Conservation (phyloP, 1,140 invertebrate species). For the Bradynema listronoti region DNA sequence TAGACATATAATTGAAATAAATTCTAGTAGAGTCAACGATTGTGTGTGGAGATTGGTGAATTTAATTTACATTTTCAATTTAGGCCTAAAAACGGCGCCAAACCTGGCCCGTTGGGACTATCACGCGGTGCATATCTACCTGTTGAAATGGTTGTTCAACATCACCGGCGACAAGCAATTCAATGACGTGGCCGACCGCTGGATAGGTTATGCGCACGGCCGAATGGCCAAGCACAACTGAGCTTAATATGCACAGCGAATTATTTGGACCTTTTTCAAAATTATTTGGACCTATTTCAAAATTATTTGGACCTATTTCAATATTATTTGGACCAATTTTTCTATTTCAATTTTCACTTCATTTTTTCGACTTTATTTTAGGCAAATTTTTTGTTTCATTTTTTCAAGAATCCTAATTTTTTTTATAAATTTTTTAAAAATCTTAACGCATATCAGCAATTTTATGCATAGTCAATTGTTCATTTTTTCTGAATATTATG, state of each 20-base stretch:
- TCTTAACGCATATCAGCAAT: too few species aligned
- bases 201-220: constrained; percentile 93
- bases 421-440: too few species aligned
- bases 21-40: too few species aligned
- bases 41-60: too few species aligned
- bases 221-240: constrained; percentile 82
- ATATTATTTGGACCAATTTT: background rate
- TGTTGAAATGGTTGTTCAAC: constrained; percentile 78
- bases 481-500: too few species aligned
- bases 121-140: constrained; percentile 94
- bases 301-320: background rate
- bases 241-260: constrained; percentile 15
- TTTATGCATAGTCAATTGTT: too few species aligned
- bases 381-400: too few species aligned
- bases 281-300: constrained; percentile 4
- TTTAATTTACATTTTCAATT: too few species aligned
- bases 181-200: constrained; percentile 75
- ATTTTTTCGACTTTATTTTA: background rate
- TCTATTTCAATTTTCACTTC: background rate
- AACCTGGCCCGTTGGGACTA: constrained; percentile 88
- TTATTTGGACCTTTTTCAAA: constrained; percentile 3
- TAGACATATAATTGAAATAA: too few species aligned
- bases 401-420: too few species aligned
- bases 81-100: constrained; percentile 73
- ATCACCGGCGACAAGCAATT: constrained; percentile 77